Base-by-base conservation (phyloP, 2,888 invertebrate genomes). In the Therioaphis trifolii region DNA sequence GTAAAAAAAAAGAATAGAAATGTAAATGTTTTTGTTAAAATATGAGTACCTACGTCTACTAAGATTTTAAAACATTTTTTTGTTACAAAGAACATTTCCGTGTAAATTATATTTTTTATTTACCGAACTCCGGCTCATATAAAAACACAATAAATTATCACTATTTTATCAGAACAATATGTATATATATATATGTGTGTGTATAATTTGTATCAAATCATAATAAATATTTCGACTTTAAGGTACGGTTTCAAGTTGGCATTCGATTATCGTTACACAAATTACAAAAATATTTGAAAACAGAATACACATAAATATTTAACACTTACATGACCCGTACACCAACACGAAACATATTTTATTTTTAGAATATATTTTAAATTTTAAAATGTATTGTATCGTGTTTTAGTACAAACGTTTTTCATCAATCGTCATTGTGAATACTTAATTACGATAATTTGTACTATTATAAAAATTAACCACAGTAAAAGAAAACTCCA, bases 11-110 rank as follows among this genome's bases (percentile, higher is more conserved):
- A 29, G 0, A 3, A 63, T 15, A 9, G 15, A 66, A 66, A 77
- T 77, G 77, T 66, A 77, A 66, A 66, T 66, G 35, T 46, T 77
- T 49, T 66, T 49, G 35, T 68, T 52, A 5, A 77, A 66, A 78
- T 24, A 55, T 49, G 24, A 40, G 68, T 63, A 12, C n/a, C 5
- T 27, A 14, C 4, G 1, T 49, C 14, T 21, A 58, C 21, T 21
- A 12, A 29, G n/a, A 52, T 52, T 72, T 52, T n/a, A 35, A 18
- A 71, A 72, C 15, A 24, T 74, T 40, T 40, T 69, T 18, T 49
- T 40, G 5, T 12, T 21, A 72, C 52, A n/a, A 27, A 2, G 2
- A 5, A 14, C n/a, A 35, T 35, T 74, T 40, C 18, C 4, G 71
- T 12, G 21, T 1, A 21, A 40, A 49, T 46, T n/a, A 46, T 27